These are phyloP conservation scores for Scaptomyza caliginosa DNA, from an alignment of 2,888 invertebrate genomes.

Conservation along the genomic window DNA sequence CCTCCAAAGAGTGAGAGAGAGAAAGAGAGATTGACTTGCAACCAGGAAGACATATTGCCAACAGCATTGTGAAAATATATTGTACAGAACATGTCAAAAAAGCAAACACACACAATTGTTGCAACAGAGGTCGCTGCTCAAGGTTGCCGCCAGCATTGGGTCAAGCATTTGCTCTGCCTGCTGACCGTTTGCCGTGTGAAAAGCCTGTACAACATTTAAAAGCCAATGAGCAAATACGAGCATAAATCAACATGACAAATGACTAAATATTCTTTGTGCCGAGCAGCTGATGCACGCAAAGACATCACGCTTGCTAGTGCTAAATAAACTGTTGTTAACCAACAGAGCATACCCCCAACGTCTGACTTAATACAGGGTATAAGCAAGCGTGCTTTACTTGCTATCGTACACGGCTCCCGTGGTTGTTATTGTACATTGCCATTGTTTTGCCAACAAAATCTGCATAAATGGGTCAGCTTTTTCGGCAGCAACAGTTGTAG, in stretches of 20 bases:
- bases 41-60: slow-evolving; percentile 29
- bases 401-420: slow-evolving; percentile 54
- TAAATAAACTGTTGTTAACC: too few species aligned
- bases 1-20: slow-evolving; percentile 26
- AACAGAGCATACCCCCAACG: neutral
- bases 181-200: slow-evolving; percentile 65
- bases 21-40: slow-evolving; percentile 13
- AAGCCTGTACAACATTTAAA: slow-evolving; percentile 74
- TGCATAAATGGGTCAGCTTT: slow-evolving; percentile 76
- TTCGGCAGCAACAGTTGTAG: slow-evolving; percentile 20
- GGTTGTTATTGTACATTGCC: slow-evolving; percentile 50
- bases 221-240: slow-evolving; percentile 72
- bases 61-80: neutral
- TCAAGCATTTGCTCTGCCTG: slow-evolving; percentile 36
- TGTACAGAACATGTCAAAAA: slow-evolving; percentile 11
- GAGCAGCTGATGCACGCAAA: slow-evolving; percentile 17
- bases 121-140: slow-evolving; percentile 34
- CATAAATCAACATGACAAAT: slow-evolving; percentile 78
- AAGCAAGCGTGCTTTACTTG: slow-evolving; percentile 53
- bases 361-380: slow-evolving; percentile 29
- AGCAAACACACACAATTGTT: neutral
- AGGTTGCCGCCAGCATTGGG: slow-evolving; percentile 68
- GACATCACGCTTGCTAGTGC: too few species aligned
- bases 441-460: slow-evolving; percentile 72
- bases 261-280: slow-evolving; percentile 68